Evolutionary conservation across 1,140 invertebrate genomes (phyloP).

Genomic region (Cyclargus thomasi): DNA sequence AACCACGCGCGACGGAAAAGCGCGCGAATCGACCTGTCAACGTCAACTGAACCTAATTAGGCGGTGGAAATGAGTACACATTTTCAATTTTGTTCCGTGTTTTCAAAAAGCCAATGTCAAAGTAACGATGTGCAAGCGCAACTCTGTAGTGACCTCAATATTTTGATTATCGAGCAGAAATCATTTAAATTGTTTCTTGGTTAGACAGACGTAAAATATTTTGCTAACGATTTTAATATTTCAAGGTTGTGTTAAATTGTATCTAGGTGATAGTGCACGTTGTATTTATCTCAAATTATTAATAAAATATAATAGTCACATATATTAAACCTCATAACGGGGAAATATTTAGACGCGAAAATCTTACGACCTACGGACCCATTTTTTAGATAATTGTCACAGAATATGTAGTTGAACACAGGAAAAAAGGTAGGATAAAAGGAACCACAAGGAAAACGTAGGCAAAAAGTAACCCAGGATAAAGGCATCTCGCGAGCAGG

Average conservation of each 20-base stretch:
- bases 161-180: constrained; percentile 3
- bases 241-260: not conserved
- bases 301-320: not conserved
- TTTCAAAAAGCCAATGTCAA: constrained; percentile 45
- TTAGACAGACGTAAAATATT: not conserved
- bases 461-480: no score
- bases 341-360: no score
- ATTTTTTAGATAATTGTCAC: no score
- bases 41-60: constrained; percentile 35
- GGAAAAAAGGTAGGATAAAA: no score
- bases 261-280: not conserved
- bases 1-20: constrained; percentile 30
- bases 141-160: constrained; percentile 32
- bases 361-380: no score
- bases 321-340: no score
- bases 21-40: constrained; percentile 41
- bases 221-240: constrained; percentile 5
- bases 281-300: not conserved
- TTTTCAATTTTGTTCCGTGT: constrained; percentile 45
- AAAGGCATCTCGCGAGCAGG: no score
- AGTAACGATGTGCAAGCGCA: constrained; percentile 39
- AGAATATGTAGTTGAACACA: no score
- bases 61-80: constrained; percentile 37
- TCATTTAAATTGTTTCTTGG: not conserved
- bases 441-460: no score